Evolutionary conservation across 1,140 invertebrate genomes (phyloP).

Genomic region (Bombyx mori): ASM3026992v2 NC_085127.1:1371501-1372000

Average conservation of each 20-base stretch:
- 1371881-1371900: conserved; percentile 1
- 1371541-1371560: conserved; percentile 24
- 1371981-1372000: too few relatives aligned
- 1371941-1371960: too few relatives aligned
- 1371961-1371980: too few relatives aligned
- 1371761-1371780: conserved; percentile 70
- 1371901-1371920: neutral
- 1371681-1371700: too few relatives aligned
- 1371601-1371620: neutral
- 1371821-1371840: conserved; percentile 44
- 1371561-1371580: conserved; percentile 19
- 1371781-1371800: conserved; percentile 59
- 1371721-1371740: conserved; percentile 39
- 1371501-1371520: conserved; percentile 8
- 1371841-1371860: conserved; percentile 4
- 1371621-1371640: neutral
- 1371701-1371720: conserved; percentile 11
- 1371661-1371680: too few relatives aligned
- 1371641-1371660: neutral
- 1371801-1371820: conserved; percentile 65
- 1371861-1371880: neutral
- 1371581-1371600: neutral
- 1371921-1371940: too few relatives aligned
- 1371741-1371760: conserved; percentile 43
- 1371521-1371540: conserved; percentile 16